A percentile compares a stretch with the other conserved stretches of the same genome.
These are phyloP conservation scores for Diaphora mendica DNA, from an alignment of 2,888 invertebrate genomes.

Conservation along the genomic window DNA sequence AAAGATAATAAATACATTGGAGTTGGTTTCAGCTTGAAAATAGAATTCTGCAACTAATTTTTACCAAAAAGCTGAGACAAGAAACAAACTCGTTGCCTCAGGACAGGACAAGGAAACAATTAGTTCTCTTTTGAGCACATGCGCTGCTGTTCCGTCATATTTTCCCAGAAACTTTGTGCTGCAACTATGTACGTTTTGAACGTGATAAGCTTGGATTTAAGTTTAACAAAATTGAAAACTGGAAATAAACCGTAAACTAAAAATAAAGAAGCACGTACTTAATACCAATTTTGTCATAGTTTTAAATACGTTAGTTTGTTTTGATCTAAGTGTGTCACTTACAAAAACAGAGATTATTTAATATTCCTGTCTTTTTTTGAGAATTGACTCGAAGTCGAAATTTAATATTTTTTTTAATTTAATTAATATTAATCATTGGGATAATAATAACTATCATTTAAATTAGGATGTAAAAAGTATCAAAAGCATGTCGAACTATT, in stretches of 20 bases:
- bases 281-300: background rate
- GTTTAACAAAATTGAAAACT: background rate
- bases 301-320: background rate
- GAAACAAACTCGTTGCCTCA: conserved; percentile 20
- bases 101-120: conserved; percentile 41
- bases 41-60: conserved; percentile 1
- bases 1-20: background rate
- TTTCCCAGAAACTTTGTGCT: background rate
- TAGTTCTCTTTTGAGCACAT: conserved; percentile 38
- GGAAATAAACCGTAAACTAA: too few relatives aligned
- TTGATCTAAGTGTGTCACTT: too few relatives aligned
- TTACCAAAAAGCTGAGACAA: background rate
- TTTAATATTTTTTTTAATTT: too few relatives aligned
- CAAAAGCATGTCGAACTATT: too few relatives aligned
- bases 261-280: too few relatives aligned
- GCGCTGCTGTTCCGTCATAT: conserved; percentile 9
- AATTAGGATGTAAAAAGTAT: too few relatives aligned
- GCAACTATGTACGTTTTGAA: conserved; percentile 3
- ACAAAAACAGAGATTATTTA: too few relatives aligned
- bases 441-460: too few relatives aligned
- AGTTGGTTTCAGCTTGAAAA: too few relatives aligned
- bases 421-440: too few relatives aligned
- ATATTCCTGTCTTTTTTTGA: too few relatives aligned
- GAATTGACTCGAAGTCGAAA: too few relatives aligned
- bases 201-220: background rate